Conservation (phyloP, 2,797 vertebrate genomes). For the Phrynocephalus forsythii region DNA sequence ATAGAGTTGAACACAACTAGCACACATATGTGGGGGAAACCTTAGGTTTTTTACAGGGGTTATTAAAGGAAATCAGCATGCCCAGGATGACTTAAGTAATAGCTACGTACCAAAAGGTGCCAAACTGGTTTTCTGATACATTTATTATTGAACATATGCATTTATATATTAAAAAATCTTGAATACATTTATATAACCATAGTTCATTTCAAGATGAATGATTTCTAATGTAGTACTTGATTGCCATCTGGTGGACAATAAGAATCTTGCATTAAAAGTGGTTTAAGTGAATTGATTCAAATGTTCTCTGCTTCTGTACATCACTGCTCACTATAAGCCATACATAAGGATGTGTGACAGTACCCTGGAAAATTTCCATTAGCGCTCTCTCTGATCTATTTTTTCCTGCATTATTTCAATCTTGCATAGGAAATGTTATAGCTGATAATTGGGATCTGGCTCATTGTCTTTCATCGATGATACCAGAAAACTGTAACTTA, state of each 20-base stretch:
- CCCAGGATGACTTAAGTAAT: neutral
- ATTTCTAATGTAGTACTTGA: slow-evolving; percentile 1
- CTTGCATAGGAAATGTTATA: too few species aligned
- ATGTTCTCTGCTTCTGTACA: neutral
- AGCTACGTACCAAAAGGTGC: neutral
- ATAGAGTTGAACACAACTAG: too few species aligned
- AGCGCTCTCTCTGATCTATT: too few species aligned
- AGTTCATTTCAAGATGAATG: neutral
- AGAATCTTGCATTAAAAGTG: neutral
- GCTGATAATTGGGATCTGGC: too few species aligned
- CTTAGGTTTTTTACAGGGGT: neutral
- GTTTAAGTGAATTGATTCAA: neutral
- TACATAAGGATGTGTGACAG: neutral
- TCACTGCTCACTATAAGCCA: neutral
- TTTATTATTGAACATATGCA: neutral
- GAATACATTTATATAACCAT: neutral
- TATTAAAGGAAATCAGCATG: neutral
- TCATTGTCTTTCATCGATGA: too few species aligned
- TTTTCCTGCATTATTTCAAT: too few species aligned
- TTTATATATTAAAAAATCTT: too few species aligned
- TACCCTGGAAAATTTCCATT: neutral
- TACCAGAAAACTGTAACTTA: too few species aligned
- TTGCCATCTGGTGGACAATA: slow-evolving; percentile 66
- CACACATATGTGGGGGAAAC: too few species aligned
- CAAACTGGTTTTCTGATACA: neutral